Conservation (phyloP, 2,888 invertebrate species). For the Phengaris arion region DNA sequence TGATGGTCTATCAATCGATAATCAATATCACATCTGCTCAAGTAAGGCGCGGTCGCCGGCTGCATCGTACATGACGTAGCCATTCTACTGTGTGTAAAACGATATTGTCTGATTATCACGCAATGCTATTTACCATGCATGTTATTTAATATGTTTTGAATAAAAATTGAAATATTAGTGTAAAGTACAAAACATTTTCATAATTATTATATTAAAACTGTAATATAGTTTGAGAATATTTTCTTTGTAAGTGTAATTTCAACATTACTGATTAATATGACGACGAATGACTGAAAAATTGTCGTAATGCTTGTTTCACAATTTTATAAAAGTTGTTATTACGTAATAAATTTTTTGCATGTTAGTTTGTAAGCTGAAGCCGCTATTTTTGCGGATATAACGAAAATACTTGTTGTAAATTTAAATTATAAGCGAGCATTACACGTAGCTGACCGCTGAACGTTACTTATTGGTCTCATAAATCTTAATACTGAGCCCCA, state of each 20-base stretch:
- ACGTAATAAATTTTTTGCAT: background rate
- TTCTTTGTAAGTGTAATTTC: too few species aligned
- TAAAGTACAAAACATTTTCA: too few species aligned
- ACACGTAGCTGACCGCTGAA: conserved; percentile 38
- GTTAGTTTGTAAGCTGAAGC: background rate
- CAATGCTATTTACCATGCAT: background rate
- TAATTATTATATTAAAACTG: too few species aligned
- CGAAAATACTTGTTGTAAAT: conserved; percentile 28
- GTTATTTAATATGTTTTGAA: too few species aligned
- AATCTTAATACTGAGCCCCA: conserved; percentile 50
- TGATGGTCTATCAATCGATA: conserved; percentile 2
- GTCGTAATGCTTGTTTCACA: too few species aligned
- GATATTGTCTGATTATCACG: background rate
- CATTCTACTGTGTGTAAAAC: background rate
- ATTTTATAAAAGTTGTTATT: too few species aligned
- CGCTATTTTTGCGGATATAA: background rate
- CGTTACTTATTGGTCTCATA: conserved; percentile 51
- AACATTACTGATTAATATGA: too few species aligned
- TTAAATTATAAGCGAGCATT: conserved; percentile 38
- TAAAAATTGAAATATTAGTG: too few species aligned
- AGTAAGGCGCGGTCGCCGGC: conserved; percentile 21
- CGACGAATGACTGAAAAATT: too few species aligned
- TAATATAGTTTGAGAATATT: too few species aligned
- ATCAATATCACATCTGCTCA: conserved; percentile 20
- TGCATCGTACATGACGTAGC: conserved; percentile 34